A percentile compares a stretch with the other conserved stretches of the same genome.
phyloP scores from a whole-genome alignment of 1,140 invertebrate species.

The Temnothorax nylanderi region DNA sequence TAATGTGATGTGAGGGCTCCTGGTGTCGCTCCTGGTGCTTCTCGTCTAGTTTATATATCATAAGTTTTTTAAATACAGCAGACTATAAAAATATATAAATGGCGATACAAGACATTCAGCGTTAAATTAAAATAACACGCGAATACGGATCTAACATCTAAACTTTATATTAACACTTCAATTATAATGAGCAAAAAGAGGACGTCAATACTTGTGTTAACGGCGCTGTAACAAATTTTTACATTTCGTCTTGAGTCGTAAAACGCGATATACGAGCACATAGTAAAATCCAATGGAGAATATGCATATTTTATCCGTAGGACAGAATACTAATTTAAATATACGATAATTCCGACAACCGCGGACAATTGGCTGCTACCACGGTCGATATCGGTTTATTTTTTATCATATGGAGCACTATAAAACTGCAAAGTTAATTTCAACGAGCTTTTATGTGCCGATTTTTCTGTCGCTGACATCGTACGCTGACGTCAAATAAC shows the following conservation, averaged over 20 bases:
- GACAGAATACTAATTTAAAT: constrained; percentile 10
- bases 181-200: not conserved
- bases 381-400: not conserved
- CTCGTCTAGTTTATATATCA: not conserved
- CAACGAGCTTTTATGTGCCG: not conserved
- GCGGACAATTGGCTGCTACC: not conserved
- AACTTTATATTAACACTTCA: not conserved
- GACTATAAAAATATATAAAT: not conserved
- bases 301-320: not conserved
- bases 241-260: not conserved
- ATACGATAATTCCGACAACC: not conserved
- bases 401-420: not conserved
- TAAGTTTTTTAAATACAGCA: not conserved
- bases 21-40: not conserved
- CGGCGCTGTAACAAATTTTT: not conserved
- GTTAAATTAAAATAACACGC: not conserved
- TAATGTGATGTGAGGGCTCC: not conserved
- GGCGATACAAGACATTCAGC: not conserved
- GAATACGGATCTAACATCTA: not conserved
- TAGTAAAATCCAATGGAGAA: not conserved
- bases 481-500: not conserved
- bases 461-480: not conserved
- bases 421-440: constrained; percentile 3
- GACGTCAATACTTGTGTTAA: not conserved
- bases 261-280: not conserved